These are phyloP conservation scores for Epinephelus cyanopodus DNA, from an alignment of 2,113 vertebrate genomes.

Conservation along the genomic window DNA sequence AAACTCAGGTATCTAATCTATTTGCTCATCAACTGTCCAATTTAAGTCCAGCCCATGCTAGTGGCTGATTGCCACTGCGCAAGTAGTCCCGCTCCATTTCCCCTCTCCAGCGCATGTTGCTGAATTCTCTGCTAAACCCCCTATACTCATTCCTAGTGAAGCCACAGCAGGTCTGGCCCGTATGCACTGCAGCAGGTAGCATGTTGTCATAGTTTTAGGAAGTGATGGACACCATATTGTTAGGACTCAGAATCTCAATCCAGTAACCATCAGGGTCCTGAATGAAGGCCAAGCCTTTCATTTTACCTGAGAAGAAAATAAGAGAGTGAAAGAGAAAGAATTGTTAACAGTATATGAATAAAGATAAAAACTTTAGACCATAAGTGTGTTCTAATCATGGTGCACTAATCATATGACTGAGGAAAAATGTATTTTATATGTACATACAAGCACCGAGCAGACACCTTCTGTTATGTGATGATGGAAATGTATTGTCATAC, in stretches of 20 bases:
- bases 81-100: neutral
- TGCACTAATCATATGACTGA: neutral
- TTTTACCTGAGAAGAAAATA: slow-evolving; percentile 88
- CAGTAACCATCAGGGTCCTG: slow-evolving; percentile 99
- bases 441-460: neutral
- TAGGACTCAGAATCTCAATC: slow-evolving; percentile 98
- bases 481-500: neutral
- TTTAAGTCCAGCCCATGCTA: slow-evolving; percentile 14
- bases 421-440: neutral
- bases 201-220: slow-evolving; percentile 65
- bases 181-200: slow-evolving; percentile 19
- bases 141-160: slow-evolving; percentile 3
- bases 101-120: neutral
- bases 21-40: slow-evolving; percentile 24
- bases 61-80: neutral
- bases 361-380: neutral
- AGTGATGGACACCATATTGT: slow-evolving; percentile 89
- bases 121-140: slow-evolving; percentile 14
- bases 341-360: neutral
- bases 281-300: slow-evolving; percentile 97
- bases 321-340: neutral
- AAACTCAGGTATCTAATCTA: slow-evolving; percentile 16
- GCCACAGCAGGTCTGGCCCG: slow-evolving; percentile 27
- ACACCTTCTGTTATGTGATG: neutral
- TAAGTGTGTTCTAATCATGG: neutral